Evolutionary conservation across 2,113 vertebrate genomes (phyloP).

Genomic region (Stegostoma tigrinum): DNA sequence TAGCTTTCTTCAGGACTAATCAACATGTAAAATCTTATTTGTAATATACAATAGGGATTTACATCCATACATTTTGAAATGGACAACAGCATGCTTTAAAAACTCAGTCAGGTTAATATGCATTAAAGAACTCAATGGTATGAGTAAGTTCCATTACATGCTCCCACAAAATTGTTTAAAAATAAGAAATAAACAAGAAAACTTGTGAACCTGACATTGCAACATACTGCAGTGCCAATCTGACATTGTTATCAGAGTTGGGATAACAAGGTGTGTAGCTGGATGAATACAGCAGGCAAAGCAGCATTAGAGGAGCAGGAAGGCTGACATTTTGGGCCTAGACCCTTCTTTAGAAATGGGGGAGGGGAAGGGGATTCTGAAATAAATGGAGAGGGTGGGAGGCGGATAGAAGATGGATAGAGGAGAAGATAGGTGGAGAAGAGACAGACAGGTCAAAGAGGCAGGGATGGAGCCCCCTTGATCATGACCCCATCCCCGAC

Average conservation of each 20-base stretch:
- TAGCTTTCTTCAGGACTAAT: not conserved
- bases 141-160: not conserved
- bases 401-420: no score
- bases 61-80: not conserved
- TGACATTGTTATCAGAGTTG: not conserved
- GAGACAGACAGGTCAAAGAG: no score
- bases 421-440: no score
- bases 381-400: no score
- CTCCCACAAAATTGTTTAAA: not conserved
- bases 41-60: not conserved
- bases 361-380: no score
- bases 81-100: not conserved
- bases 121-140: not conserved
- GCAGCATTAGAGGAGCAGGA: no score
- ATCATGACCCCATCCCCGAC: no score
- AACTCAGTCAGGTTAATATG: not conserved
- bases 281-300: no score
- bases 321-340: no score
- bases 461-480: no score
- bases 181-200: not conserved
- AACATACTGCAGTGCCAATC: not conserved
- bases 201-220: not conserved
- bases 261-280: no score
- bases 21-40: not conserved
- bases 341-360: no score